phyloP scores from a whole-genome alignment of 2,797 vertebrate species.

The Cirrhinus molitorella region DNA sequence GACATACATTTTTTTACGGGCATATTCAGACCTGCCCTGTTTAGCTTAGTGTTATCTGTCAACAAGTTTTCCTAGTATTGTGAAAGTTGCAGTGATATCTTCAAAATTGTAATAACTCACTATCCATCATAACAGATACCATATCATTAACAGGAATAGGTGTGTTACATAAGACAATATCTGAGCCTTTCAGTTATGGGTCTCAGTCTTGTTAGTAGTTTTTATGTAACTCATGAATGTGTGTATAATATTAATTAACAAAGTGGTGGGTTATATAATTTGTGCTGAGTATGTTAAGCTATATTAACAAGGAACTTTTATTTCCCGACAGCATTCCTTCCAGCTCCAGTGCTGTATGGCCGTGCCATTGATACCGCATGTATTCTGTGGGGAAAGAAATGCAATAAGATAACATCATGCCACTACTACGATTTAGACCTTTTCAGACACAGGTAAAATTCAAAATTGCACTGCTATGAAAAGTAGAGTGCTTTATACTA shows the following conservation, averaged over 20 bases:
- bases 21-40: conserved; percentile 7
- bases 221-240: background rate
- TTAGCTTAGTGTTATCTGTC: conserved; percentile 3
- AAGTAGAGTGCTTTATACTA: background rate
- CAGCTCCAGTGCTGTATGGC: conserved; percentile 89
- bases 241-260: background rate
- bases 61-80: conserved; percentile 39
- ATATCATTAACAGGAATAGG: background rate
- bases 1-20: background rate
- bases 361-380: conserved; percentile 89
- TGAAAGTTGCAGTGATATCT: conserved; percentile 19
- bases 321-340: conserved; percentile 87
- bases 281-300: background rate
- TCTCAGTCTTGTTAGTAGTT: background rate
- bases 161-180: background rate
- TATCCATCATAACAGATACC: background rate
- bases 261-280: background rate
- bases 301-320: conserved; percentile 10
- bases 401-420: conserved; percentile 82
- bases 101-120: background rate
- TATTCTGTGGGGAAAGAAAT: conserved; percentile 85
- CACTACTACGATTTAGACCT: conserved; percentile 86
- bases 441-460: conserved; percentile 84
- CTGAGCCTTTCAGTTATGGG: background rate
- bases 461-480: background rate